Percentiles rank a stretch among this genome's conserved stretches.
These are phyloP conservation scores for Distichodus sexfasciatus DNA, from an alignment of 2,797 vertebrate species.

Conservation along the genomic window DNA sequence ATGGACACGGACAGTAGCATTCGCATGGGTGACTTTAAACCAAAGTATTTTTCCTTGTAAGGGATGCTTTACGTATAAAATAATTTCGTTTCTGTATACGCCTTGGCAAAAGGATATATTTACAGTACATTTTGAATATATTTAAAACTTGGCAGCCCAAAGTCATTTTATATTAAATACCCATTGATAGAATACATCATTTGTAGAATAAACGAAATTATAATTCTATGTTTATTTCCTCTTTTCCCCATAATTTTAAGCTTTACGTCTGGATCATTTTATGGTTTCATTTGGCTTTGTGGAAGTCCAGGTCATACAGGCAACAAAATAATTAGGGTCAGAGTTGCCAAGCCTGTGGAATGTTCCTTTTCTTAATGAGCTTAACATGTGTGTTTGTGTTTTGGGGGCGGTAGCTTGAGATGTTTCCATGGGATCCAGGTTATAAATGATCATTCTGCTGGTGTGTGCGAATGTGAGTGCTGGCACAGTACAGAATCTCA, in stretches of 20 bases:
- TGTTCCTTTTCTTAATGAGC: slow-evolving; percentile 60
- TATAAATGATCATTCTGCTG: slow-evolving; percentile 39
- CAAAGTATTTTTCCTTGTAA: too few relatives aligned
- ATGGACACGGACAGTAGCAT: too few relatives aligned
- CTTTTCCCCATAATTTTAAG: neutral
- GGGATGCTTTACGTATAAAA: too few relatives aligned
- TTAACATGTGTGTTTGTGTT: slow-evolving; percentile 53
- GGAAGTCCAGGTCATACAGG: slow-evolving; percentile 43
- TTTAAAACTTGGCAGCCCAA: too few relatives aligned
- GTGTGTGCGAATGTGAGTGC: too few relatives aligned
- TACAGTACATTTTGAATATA: too few relatives aligned
- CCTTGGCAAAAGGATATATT: too few relatives aligned
- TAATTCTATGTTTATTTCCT: neutral
- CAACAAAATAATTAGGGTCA: slow-evolving; percentile 44
- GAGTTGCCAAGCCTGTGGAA: slow-evolving; percentile 58
- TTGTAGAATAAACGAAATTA: too few relatives aligned
- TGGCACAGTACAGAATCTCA: neutral
- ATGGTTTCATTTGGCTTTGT: slow-evolving; percentile 15
- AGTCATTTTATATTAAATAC: too few relatives aligned
- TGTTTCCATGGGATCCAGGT: slow-evolving; percentile 42
- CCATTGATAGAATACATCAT: too few relatives aligned
- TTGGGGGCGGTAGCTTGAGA: slow-evolving; percentile 25
- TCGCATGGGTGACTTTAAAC: too few relatives aligned
- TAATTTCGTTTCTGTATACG: too few relatives aligned
- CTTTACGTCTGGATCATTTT: neutral